Evolutionary conservation across 2,888 invertebrate genomes (phyloP).

Genomic region (Eugnorisma glareosa): DNA sequence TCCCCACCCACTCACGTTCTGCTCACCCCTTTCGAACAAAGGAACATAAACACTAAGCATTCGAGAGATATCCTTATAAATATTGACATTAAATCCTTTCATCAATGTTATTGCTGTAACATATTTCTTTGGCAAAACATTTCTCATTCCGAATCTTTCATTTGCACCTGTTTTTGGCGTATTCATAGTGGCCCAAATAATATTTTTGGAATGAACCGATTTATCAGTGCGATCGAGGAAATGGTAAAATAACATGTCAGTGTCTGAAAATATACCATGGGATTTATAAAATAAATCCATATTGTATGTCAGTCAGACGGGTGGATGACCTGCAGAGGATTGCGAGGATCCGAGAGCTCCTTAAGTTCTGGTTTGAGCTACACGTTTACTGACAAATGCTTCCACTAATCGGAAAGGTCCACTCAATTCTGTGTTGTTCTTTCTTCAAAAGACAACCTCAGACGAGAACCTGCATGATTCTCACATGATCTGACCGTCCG

Average conservation of each 20-base stretch:
- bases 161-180: constrained; percentile 24
- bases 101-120: constrained; percentile 21
- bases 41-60: constrained; percentile 1
- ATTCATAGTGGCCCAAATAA: constrained; percentile 20
- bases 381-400: background rate
- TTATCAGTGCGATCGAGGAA: constrained; percentile 30
- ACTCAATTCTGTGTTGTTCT: background rate
- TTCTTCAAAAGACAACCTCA: background rate
- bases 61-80: constrained; percentile 18
- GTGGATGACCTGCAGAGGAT: background rate
- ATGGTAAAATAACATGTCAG: constrained; percentile 27
- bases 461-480: too few relatives aligned
- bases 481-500: too few relatives aligned
- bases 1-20: background rate
- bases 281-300: background rate
- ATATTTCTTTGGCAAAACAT: constrained; percentile 23
- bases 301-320: too few relatives aligned
- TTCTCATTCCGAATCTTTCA: constrained; percentile 27
- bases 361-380: background rate
- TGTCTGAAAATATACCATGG: background rate
- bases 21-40: constrained; percentile 23
- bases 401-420: background rate
- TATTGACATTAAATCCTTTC: constrained; percentile 28
- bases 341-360: background rate
- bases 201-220: constrained; percentile 20